These are phyloP conservation scores for Muntiacus reevesi DNA, from an alignment of 2,113 vertebrate species.

Conservation along the genomic window DNA sequence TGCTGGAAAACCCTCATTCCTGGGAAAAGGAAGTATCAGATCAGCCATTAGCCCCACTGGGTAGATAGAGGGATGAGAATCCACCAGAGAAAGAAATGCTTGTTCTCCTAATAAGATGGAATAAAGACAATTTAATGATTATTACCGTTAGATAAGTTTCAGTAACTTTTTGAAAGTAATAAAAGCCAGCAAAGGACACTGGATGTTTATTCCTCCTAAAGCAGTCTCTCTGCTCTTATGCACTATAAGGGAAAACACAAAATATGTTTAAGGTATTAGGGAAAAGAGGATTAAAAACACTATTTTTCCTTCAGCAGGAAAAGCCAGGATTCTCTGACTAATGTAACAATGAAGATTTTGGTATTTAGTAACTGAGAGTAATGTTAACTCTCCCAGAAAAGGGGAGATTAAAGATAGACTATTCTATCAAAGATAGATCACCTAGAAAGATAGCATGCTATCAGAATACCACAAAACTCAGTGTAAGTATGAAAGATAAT, in stretches of 20 bases:
- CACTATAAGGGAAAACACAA: neutral
- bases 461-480: neutral
- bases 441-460: neutral
- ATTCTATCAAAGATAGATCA: neutral
- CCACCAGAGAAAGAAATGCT: neutral
- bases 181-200: neutral
- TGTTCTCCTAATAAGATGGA: neutral
- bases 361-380: neutral
- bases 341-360: neutral
- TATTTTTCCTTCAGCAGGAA: neutral
- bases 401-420: neutral
- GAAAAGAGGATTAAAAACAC: neutral
- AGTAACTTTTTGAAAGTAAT: neutral
- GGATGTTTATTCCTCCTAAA: neutral
- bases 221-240: neutral
- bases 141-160: neutral
- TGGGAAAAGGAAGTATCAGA: neutral
- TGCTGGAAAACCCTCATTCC: conserved; percentile 26
- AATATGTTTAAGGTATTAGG: neutral
- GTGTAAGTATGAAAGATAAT: neutral
- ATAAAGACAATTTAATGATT: neutral
- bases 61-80: neutral
- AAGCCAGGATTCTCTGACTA: neutral
- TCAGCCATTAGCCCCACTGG: neutral
- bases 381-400: neutral